A percentile compares a stretch with the other conserved stretches of the same genome.
These are phyloP conservation scores for Napeogenes inachia DNA, from an alignment of 2,888 invertebrate genomes.

Conservation along the genomic window DNA sequence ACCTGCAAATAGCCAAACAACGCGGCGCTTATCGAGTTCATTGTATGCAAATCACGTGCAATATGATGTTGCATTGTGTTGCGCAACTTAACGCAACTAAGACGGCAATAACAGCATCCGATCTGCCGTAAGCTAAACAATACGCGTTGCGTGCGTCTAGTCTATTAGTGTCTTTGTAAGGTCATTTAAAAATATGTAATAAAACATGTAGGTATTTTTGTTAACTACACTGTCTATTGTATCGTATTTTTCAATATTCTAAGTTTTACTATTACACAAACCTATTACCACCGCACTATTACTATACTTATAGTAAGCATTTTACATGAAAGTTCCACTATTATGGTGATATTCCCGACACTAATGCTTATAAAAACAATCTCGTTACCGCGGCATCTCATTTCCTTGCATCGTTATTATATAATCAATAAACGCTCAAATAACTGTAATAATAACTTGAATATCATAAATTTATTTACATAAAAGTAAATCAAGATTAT, in stretches of 20 bases:
- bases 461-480: neutral
- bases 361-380: slow-evolving; percentile 46
- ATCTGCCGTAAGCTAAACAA: slow-evolving; percentile 23
- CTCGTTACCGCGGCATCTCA: slow-evolving; percentile 25
- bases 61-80: slow-evolving; percentile 51
- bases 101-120: slow-evolving; percentile 39
- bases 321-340: neutral
- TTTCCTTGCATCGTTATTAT: slow-evolving; percentile 23
- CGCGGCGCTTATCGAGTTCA: slow-evolving; percentile 50
- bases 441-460: slow-evolving; percentile 14
- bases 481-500: neutral
- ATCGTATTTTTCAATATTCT: too few relatives aligned
- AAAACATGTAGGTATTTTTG: too few relatives aligned
- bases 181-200: neutral
- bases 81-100: slow-evolving; percentile 53
- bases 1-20: slow-evolving; percentile 41
- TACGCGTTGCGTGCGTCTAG: slow-evolving; percentile 5
- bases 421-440: slow-evolving; percentile 26
- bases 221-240: too few relatives aligned
- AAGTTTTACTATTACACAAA: too few relatives aligned
- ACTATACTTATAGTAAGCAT: too few relatives aligned
- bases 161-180: neutral
- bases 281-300: too few relatives aligned
- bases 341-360: slow-evolving; percentile 38
- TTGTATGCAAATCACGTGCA: slow-evolving; percentile 68